These are phyloP conservation scores for Papilio dardanus DNA, from an alignment of 1,140 invertebrate species.

Conservation along the genomic window DNA sequence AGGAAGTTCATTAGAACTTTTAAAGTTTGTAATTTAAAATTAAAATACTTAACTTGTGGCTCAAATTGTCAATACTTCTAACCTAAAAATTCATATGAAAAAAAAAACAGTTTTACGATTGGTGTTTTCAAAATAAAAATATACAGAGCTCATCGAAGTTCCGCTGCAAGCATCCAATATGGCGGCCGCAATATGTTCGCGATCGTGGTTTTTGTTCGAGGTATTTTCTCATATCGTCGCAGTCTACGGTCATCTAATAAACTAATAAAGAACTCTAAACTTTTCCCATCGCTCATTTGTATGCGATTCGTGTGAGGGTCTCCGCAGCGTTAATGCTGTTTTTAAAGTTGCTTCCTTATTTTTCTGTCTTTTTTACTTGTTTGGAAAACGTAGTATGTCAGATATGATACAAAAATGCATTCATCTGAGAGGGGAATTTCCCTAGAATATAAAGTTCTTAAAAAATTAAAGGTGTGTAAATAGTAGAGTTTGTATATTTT, in stretches of 20 bases:
- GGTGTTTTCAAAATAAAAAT: neutral
- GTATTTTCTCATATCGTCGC: conserved; percentile 77
- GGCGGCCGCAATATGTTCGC: conserved; percentile 73
- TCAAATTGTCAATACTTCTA: too few relatives aligned
- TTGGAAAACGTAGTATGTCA: neutral
- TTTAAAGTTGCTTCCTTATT: conserved; percentile 31
- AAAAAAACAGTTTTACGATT: neutral
- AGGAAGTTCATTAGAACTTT: too few relatives aligned
- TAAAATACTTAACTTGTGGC: too few relatives aligned
- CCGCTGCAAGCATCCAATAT: conserved; percentile 75
- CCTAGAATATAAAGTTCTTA: too few relatives aligned
- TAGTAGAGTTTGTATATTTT: neutral
- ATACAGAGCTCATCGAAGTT: conserved; percentile 55
- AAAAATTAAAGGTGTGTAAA: neutral
- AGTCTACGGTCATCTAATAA: conserved; percentile 77
- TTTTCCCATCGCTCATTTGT: conserved; percentile 71
- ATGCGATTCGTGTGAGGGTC: conserved; percentile 69
- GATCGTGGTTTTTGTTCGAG: conserved; percentile 70
- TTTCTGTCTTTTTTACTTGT: neutral
- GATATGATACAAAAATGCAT: neutral
- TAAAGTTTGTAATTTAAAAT: too few relatives aligned
- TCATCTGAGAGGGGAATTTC: neutral
- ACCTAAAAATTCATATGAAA: neutral
- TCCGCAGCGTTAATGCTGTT: conserved; percentile 62
- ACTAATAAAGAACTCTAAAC: conserved; percentile 51